These are phyloP conservation scores for Gymnocheta viridis DNA, from an alignment of 2,888 invertebrate species.

Conservation along the genomic window DNA sequence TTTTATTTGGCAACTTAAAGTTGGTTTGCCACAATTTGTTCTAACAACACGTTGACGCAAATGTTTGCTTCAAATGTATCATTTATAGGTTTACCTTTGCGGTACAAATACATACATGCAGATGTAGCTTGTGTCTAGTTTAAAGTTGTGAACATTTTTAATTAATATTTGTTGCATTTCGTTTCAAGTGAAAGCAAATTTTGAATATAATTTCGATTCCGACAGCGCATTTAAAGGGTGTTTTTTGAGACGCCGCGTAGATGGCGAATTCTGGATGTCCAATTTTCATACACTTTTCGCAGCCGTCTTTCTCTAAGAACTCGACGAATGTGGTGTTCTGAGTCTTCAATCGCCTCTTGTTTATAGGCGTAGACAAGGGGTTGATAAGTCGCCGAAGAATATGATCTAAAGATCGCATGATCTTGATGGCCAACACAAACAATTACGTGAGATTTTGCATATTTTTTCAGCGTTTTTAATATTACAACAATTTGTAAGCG, in stretches of 20 bases:
- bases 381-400: too few species aligned
- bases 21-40: slow-evolving; percentile 62
- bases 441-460: too few species aligned
- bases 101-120: neutral
- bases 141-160: slow-evolving; percentile 42
- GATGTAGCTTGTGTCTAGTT: neutral
- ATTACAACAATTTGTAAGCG: neutral
- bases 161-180: slow-evolving; percentile 57
- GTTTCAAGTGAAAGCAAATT: slow-evolving; percentile 33
- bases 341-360: too few species aligned
- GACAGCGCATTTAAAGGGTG: too few species aligned
- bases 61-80: neutral
- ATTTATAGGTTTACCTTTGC: neutral
- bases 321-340: too few species aligned
- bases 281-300: neutral
- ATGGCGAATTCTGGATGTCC: slow-evolving; percentile 35
- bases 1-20: slow-evolving; percentile 48
- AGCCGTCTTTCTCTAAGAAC: too few species aligned
- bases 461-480: too few species aligned
- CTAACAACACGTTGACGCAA: slow-evolving; percentile 16
- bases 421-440: too few species aligned
- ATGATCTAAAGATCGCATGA: too few species aligned
- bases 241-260: too few species aligned
- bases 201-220: slow-evolving; percentile 41
- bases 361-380: too few species aligned